Evolutionary conservation across 2,113 vertebrate genomes (phyloP).

Genomic region (Anguilla rostrata): DNA sequence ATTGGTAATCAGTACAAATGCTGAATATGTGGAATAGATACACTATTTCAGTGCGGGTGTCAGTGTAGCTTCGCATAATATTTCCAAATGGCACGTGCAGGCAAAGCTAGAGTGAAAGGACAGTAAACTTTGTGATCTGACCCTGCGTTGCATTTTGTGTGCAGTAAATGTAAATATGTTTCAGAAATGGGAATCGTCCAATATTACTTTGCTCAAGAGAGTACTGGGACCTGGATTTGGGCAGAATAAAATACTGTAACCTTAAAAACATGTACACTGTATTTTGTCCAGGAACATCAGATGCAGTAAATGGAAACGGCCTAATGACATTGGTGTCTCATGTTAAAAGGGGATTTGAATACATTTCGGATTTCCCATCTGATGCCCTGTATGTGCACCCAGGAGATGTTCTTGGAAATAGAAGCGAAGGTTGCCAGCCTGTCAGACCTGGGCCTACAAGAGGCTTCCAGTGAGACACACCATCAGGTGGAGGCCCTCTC

Average conservation of each 20-base stretch:
- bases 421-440: conserved; percentile 78
- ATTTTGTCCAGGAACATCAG: neutral
- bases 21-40: neutral
- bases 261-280: neutral
- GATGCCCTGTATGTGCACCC: conserved; percentile 25
- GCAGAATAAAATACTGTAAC: neutral
- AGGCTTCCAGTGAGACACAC: conserved; percentile 52
- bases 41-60: neutral
- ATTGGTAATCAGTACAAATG: neutral
- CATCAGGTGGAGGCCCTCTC: conserved; percentile 74
- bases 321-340: neutral
- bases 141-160: neutral
- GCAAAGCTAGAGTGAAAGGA: neutral
- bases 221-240: neutral
- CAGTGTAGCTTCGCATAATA: neutral
- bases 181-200: neutral
- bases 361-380: neutral
- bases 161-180: neutral
- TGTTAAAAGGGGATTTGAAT: neutral
- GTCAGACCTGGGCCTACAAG: conserved; percentile 48
- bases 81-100: neutral
- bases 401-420: conserved; percentile 85
- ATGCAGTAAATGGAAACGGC: neutral
- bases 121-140: neutral
- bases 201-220: neutral